Base-by-base conservation (phyloP, 2,797 vertebrate genomes). In the Leptatherina wallacei region DNA sequence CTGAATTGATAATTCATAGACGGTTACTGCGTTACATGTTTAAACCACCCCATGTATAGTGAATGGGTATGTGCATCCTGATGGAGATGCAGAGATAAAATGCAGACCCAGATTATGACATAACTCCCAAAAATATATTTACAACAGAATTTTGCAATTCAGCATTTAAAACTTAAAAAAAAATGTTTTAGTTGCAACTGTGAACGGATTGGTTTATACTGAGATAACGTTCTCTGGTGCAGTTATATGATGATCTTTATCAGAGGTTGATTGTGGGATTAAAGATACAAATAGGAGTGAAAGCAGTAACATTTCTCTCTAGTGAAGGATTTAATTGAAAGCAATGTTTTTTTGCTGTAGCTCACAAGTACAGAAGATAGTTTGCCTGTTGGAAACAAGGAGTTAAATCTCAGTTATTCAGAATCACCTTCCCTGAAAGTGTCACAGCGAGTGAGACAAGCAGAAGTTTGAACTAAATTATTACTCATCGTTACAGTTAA, bases 381-480 rank as follows among this genome's bases (percentile, higher is more conserved):
- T 22, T 20, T 24, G 16, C 83, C 67, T 61, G 38, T 42, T 44
- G 42, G 59, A 82, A 66, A 59, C 36, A 8, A 40, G 42, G 51
- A 27, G 56, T 88, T 84, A 86, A 63, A 85, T 83, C 66, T 60
- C 58, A 42, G 1, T 72, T 77, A 78, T 67, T 83, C 59, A 67
- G 44, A 72, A 56, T 75, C 61, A 24, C 60, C 65, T 64, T 47
- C 71, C 60, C 51, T 38, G 38, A 78, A 82, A 65, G n/a, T 29
- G 36, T 79, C 18, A 7, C 58, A 49, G 62, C 69, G 38, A 69
- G 42, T 56, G 70, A 75, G 30, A 55, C 49, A 64, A 33, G 32
- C 54, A 61, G 42, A 59, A 29, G 60, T 74, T 61, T 44, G 29
- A 4, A 29, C 16, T 61, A 67, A 78, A 42, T 69, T 54, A 51